Evolutionary conservation across 1,140 invertebrate species (phyloP), one percentile per base, ranked within the genome.

Genomic region (Atta cephalotes): DNA sequence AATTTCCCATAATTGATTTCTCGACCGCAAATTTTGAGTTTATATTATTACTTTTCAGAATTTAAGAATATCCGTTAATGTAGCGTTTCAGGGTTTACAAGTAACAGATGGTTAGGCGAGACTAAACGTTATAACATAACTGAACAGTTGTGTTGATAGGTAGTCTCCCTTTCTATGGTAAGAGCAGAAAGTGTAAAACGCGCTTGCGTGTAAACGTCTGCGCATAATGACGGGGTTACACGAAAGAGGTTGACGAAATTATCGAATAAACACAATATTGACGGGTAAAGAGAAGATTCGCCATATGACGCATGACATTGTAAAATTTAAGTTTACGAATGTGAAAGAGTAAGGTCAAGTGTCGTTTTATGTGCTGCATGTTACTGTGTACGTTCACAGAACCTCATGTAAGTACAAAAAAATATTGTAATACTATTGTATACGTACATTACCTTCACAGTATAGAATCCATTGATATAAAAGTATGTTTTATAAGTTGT

Each of bases 121-220:
- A 31, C 10, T 60, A 76, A 14, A 68, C 28, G 74, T 28, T 65
- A 45, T 16, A 79, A 31, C 60, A 79, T 66, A 31, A 85, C 81
- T 85, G 58, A 49, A 62, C 49, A 35, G 56, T 28, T 79, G 60
- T 51, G 31, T 25, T 66, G 12, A 74, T 45, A 21, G 72, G 10
- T 53, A 16, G 60, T 39, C 9, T 77, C 31, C 63, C 12, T 76
- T 12, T 65, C 9, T 63, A 4, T 3, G 21, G 21, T 53, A 65
- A 31, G 1, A 45, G 14, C 6, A 28, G 21, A 70, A 12, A 35
- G 25, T 56, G 6, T n/a, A 31, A 35, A 35, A 28, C 63, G 74
- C 74, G 74, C 74, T 85, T 79, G 74, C 74, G 74, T 85, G 62
- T 0, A 79, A 79, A 79, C 60, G 35, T 56, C 63, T 56, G 62